Evolutionary conservation across 2,888 invertebrate genomes (phyloP), one percentile per base, ranked within the genome.

Genomic region (Athripsodes cinereus): DNA sequence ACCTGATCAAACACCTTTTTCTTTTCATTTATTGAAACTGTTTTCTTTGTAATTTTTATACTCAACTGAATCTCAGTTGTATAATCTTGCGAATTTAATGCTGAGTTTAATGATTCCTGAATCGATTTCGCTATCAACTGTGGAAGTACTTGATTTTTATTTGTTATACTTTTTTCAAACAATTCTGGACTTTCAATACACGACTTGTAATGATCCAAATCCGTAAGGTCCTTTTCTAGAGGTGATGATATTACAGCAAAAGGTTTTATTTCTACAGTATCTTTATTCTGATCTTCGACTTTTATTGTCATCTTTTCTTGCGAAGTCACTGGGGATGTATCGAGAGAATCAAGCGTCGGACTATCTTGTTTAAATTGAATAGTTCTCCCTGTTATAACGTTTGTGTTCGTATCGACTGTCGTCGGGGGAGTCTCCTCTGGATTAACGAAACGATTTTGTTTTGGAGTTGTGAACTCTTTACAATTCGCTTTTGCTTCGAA

Each of bases 361-460:
- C 61, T 61, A 13, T 63, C 59, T 19, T 26, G 52, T 52, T 76
- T 77, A 64, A 79, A 79, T 65, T 75, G 72, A 60, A 79, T 78
- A 10, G 78, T 75, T 63, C 79, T 70, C 0, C 77, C 77, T 48
- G 70, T 73, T 60, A 72, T 69, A 34, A 69, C 69, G 10, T 69
- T 66, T 10, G 26, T 22, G 21, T 70, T 71, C 20, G 76, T 75
- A 1, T 69, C 71, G 0, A 72, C 71, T 1, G 74, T 72, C 22
- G 76, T 76, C 0, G 77, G 76, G 22, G 78, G 76, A 1, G 77
- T 76, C 31, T 66, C 71, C 58, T 73, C 75, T 11, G 47, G 31
- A 16, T 22, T 49, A 2, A 64, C 62, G 60, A 69, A 18, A 8
- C 52, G 70, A n/a, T 71, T 72, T 34, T 57, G 47, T 54, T 50